Percentiles rank a stretch among this genome's conserved stretches.
These are phyloP conservation scores for Eudemis profundana DNA, from an alignment of 2,888 invertebrate species.

Conservation along the genomic window DNA sequence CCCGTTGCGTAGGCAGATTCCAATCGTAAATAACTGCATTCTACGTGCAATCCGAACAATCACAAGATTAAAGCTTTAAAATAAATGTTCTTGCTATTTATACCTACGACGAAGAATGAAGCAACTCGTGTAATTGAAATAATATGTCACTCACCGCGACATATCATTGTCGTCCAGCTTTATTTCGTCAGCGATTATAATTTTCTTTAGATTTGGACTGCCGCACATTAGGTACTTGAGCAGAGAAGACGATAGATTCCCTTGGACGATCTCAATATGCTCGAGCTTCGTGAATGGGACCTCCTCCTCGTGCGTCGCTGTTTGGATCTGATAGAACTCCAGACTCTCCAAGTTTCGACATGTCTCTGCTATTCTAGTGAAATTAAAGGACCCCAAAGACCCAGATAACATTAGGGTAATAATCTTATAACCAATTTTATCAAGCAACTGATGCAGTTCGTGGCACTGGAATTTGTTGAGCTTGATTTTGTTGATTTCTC, in stretches of 20 bases:
- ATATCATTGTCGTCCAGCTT: conserved; percentile 89
- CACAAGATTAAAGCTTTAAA: not conserved
- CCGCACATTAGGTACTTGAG: conserved; percentile 87
- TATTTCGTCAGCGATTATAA: conserved; percentile 88
- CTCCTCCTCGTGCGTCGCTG: conserved; percentile 84
- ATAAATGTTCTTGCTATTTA: conserved; percentile 28
- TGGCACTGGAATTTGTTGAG: conserved; percentile 86
- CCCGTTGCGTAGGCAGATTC: conserved; percentile 8
- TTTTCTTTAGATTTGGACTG: conserved; percentile 85
- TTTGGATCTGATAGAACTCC: conserved; percentile 88
- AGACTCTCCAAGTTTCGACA: conserved; percentile 86
- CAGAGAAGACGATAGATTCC: conserved; percentile 84
- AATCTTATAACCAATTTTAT: conserved; percentile 83
- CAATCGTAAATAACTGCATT: conserved; percentile 24
- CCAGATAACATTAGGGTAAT: conserved; percentile 85
- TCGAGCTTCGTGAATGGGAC: conserved; percentile 86
- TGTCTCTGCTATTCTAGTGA: conserved; percentile 84
- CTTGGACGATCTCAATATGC: conserved; percentile 88
- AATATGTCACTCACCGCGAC: conserved; percentile 84
- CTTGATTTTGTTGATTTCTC: conserved; percentile 84
- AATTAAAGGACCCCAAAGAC: conserved; percentile 84
- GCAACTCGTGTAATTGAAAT: conserved; percentile 27
- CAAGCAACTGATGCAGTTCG: conserved; percentile 85
- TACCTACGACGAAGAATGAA: conserved; percentile 17
- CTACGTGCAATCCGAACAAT: conserved; percentile 4